Base-by-base conservation (phyloP, 2,888 invertebrate genomes). In the Pedicia rivosa region DNA sequence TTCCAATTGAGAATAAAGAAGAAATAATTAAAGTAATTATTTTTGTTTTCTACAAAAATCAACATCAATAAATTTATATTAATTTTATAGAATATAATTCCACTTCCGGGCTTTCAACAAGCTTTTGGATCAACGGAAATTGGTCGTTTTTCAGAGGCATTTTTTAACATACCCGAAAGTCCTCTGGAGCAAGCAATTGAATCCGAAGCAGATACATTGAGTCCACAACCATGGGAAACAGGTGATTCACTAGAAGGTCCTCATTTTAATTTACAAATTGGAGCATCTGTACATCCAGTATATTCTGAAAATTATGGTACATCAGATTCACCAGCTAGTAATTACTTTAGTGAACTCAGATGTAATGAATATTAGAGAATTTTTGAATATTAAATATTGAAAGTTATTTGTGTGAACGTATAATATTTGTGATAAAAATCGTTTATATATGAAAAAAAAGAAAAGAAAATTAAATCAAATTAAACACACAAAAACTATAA, bases 41-140 rank as follows among this genome's bases (percentile, higher is more conserved):
- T n/a, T n/a, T 17, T 30, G 19, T 30, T 30, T 29, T 30, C 30
- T 17, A 16, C 16, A 17, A 30, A 30, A 30, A 30, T 17, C 30
- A n/a, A 17, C 24, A 24, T 10, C 17, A 30, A 12, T 30, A 10
- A 30, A 30, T n/a, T n/a, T n/a, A n/a, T n/a, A n/a, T n/a, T n/a
- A n/a, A n/a, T n/a, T n/a, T n/a, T n/a, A n/a, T n/a, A 48, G 58
- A 52, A 59, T 32, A 52, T 57, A 7, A 57, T 55, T 38, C 78
- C 81, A 5, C 56, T 83, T 40, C 82, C 82, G 5, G 82, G 81
- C 31, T 84, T 84, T 53, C 81, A 82, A 54, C 83, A 83, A 61
- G 82, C 84, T 2, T 84, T 84, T 54, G 84, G 84, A 17, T 80
- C 82, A 19, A 84, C 84, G 16, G 84, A 83, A 60, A 78, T 84